Evolutionary conservation across 1,140 invertebrate species (phyloP).

Genomic region (Archegozetes longisetosus): DNA sequence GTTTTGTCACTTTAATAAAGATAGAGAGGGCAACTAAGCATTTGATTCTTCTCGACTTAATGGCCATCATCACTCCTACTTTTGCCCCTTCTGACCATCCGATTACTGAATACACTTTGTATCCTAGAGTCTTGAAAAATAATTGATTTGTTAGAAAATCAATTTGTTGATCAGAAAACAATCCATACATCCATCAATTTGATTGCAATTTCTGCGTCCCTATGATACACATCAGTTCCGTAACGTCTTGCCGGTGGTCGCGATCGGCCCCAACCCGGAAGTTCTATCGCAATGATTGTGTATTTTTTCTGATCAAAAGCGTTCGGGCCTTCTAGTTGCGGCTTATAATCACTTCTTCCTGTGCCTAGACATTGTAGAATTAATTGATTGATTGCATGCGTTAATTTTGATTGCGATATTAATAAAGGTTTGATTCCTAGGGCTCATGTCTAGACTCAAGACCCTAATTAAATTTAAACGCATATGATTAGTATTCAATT

Average conservation of each 20-base stretch:
- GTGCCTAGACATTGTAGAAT: too few relatives aligned
- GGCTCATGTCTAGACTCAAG: too few relatives aligned
- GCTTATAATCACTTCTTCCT: conserved; percentile 4
- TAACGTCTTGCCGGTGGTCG: conserved; percentile 13
- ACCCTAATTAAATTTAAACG: too few relatives aligned
- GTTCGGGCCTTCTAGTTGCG: conserved; percentile 3
- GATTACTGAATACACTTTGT: conserved; percentile 13
- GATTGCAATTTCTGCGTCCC: conserved; percentile 2
- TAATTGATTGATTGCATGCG: too few relatives aligned
- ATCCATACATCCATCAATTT: conserved; percentile 10
- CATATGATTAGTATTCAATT: too few relatives aligned
- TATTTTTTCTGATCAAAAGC: conserved; percentile 6
- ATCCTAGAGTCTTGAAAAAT: conserved; percentile 11
- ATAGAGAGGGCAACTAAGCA: neutral
- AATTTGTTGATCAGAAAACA: too few relatives aligned
- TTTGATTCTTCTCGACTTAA: neutral
- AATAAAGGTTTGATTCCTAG: too few relatives aligned
- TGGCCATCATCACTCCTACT: conserved; percentile 12
- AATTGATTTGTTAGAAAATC: neutral
- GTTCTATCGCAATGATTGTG: conserved; percentile 15
- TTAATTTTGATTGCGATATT: too few relatives aligned
- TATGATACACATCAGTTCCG: conserved; percentile 4
- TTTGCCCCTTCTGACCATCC: conserved; percentile 17
- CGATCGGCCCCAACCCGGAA: conserved; percentile 13
- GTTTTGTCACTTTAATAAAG: neutral